Conservation (phyloP, 2,888 invertebrate genomes). For the Anthrax anthrax region DNA sequence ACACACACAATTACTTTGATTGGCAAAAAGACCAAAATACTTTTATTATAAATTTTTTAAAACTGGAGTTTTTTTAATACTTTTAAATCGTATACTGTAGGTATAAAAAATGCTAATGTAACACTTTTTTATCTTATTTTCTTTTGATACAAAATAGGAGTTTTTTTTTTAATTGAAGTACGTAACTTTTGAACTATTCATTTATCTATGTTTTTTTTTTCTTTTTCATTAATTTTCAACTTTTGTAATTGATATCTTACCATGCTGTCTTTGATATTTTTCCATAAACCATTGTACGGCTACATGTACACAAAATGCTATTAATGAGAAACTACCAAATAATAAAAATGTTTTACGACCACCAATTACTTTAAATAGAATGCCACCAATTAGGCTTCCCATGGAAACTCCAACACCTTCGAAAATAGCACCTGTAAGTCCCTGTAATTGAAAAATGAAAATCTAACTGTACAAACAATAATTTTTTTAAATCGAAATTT, state of each 20-base stretch:
- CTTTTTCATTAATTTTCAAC: no score
- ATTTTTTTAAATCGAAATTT: background rate
- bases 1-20: no score
- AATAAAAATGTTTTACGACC: conserved; percentile 54
- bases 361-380: conserved; percentile 46
- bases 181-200: no score
- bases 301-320: conserved; percentile 44
- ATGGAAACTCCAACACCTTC: conserved; percentile 73
- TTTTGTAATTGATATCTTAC: conserved; percentile 5
- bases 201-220: no score
- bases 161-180: no score
- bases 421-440: conserved; percentile 71
- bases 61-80: no score
- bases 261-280: conserved; percentile 6
- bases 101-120: background rate
- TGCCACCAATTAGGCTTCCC: conserved; percentile 67
- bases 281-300: conserved; percentile 35
- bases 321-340: conserved; percentile 54
- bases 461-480: background rate
- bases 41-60: no score
- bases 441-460: conserved; percentile 46
- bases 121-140: no score
- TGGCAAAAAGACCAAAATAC: no score
- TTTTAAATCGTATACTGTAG: no score
- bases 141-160: no score